Conservation (phyloP, 2,888 invertebrate genomes). For the Oscheius sp. region DNA sequence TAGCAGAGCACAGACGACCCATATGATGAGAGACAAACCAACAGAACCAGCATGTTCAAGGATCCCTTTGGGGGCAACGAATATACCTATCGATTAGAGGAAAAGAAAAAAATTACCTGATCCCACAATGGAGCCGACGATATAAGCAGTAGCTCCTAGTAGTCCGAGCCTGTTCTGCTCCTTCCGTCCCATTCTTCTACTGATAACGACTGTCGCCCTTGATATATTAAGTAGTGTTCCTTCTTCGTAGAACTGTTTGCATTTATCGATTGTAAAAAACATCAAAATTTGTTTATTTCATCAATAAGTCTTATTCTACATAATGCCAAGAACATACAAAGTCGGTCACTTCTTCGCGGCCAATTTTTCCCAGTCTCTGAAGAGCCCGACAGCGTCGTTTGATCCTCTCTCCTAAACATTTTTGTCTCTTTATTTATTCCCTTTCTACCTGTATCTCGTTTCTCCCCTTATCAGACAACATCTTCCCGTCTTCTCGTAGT, state of each 20-base stretch:
- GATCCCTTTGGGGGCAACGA: constrained; percentile 53
- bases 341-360: constrained; percentile 5
- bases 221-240: no score
- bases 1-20: constrained; percentile 48
- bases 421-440: not conserved
- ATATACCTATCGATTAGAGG: constrained; percentile 41
- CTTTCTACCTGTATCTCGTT: constrained; percentile 70
- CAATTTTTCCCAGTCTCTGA: constrained; percentile 50
- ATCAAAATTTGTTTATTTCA: not conserved
- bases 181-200: constrained; percentile 35
- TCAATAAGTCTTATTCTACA: no score
- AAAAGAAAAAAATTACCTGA: constrained; percentile 40
- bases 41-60: constrained; percentile 48
- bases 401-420: constrained; percentile 42
- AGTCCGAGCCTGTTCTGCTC: constrained; percentile 45
- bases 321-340: not conserved
- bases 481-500: constrained; percentile 72
- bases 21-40: constrained; percentile 50
- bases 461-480: constrained; percentile 72
- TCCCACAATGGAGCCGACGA: constrained; percentile 51
- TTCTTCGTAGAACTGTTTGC: not conserved
- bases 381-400: constrained; percentile 44
- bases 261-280: not conserved
- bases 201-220: constrained; percentile 3
- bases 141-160: constrained; percentile 49